Percentiles rank a stretch among this genome's conserved stretches.
Evolutionary conservation across 2,113 vertebrate genomes (phyloP).

Genomic region (Phyllostomus hastatus): DNA sequence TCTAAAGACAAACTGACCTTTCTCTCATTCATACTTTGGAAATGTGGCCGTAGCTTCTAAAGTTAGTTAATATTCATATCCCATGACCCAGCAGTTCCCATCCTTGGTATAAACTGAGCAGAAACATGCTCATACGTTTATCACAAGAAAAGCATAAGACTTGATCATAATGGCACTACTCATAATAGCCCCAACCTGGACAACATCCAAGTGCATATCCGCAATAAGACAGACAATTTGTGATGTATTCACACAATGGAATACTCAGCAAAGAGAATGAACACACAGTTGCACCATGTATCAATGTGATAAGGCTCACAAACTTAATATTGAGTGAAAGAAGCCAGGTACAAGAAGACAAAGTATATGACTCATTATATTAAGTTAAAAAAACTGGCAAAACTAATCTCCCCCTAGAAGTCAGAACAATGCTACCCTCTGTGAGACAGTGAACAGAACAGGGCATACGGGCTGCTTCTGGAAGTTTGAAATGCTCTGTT

Average conservation of each 20-base stretch:
- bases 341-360: not conserved
- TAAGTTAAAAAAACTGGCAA: not conserved
- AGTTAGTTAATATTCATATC: not conserved
- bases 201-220: not conserved
- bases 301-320: not conserved
- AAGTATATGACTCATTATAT: not conserved
- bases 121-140: not conserved
- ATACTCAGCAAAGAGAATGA: not conserved
- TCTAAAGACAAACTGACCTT: conserved; percentile 54
- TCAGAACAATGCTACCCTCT: not conserved
- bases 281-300: not conserved
- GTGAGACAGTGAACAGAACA: not conserved
- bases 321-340: not conserved
- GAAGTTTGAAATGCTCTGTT: not conserved
- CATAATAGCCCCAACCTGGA: not conserved
- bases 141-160: not conserved
- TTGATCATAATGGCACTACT: not conserved
- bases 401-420: not conserved
- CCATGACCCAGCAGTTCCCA: not conserved
- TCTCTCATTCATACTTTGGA: conserved; percentile 9
- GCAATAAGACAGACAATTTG: not conserved
- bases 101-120: not conserved
- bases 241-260: not conserved
- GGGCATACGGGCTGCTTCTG: not conserved
- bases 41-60: not conserved